Conservation (phyloP, 2,888 invertebrate species). For the Leptinotarsa rubiginosa region DNA sequence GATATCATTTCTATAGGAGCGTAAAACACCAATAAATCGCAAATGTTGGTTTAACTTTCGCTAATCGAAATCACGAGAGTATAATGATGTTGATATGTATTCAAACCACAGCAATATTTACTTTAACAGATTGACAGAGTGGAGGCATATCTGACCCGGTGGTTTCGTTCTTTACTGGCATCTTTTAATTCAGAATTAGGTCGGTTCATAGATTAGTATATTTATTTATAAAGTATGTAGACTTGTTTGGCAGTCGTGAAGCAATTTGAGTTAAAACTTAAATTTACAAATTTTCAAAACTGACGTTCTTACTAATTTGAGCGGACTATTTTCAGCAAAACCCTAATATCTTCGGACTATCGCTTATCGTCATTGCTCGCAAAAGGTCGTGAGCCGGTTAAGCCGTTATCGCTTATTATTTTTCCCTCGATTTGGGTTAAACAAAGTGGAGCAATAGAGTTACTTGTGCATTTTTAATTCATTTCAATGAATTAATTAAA, state of each 20-base stretch:
- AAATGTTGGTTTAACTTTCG: neutral
- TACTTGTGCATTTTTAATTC: neutral
- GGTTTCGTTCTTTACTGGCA: neutral
- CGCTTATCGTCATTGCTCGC: neutral
- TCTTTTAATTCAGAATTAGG: too few species aligned
- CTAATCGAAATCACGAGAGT: neutral
- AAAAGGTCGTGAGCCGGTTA: constrained; percentile 5
- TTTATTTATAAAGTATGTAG: too few species aligned
- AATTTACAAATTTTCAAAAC: too few species aligned
- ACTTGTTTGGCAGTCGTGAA: too few species aligned
- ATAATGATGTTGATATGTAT: neutral
- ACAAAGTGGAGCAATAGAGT: constrained; percentile 11
- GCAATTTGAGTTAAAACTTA: too few species aligned
- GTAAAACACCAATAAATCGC: neutral
- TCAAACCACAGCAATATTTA: neutral
- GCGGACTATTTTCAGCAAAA: neutral
- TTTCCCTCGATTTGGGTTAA: constrained; percentile 24
- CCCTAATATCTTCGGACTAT: neutral
- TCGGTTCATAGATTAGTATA: too few species aligned
- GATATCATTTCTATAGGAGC: too few species aligned
- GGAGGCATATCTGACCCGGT: neutral
- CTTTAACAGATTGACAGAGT: too few species aligned
- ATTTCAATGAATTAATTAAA: neutral
- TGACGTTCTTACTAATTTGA: neutral
- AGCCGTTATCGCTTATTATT: constrained; percentile 7